Conservation (phyloP, 2,797 vertebrate species). For the Orientallactaga sibirica region DNA sequence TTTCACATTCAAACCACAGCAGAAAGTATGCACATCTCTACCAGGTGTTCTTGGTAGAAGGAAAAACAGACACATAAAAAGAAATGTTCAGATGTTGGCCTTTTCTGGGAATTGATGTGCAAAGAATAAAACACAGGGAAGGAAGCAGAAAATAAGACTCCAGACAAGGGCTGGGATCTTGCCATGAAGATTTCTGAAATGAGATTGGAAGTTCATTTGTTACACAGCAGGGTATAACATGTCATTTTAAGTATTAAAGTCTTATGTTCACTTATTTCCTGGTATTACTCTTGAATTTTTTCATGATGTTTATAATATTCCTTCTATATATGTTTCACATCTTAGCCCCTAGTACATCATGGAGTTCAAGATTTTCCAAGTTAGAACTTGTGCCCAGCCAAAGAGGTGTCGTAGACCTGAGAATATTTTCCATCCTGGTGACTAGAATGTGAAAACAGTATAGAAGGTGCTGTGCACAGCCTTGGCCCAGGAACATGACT, state of each 20-base stretch:
- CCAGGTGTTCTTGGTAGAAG: neutral
- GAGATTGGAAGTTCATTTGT: neutral
- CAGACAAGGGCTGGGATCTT: neutral
- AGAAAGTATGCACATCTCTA: no score
- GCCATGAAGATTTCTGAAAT: fast-evolving
- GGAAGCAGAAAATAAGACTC: neutral
- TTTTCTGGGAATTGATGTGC: no score
- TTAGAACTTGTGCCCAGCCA: neutral
- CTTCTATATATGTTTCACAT: neutral
- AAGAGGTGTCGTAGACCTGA: neutral
- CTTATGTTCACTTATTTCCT: neutral
- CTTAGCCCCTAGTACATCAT: neutral
- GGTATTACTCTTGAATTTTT: neutral
- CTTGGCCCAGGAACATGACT: neutral
- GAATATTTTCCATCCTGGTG: neutral
- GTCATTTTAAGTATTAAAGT: neutral
- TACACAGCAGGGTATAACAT: neutral
- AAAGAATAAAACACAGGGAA: neutral
- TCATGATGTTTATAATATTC: neutral
- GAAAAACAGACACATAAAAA: neutral
- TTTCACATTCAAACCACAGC: no score
- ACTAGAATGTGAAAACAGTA: neutral
- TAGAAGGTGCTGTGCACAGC: neutral
- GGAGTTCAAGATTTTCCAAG: neutral
- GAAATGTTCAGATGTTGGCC: neutral